Conservation (phyloP, 2,797 vertebrate genomes). For the Pteropus rufus region DNA sequence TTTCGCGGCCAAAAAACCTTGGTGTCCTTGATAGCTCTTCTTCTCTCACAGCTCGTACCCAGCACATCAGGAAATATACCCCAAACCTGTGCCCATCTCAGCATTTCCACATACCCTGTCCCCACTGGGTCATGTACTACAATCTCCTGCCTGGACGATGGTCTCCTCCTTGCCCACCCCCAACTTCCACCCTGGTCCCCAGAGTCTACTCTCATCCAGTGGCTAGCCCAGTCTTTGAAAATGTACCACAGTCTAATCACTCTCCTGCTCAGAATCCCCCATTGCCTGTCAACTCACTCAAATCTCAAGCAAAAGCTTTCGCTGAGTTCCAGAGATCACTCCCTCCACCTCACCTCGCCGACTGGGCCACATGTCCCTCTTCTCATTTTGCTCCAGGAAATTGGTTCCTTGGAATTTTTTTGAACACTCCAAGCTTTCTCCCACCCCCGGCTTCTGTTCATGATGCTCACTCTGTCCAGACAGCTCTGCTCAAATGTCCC, state of each 20-base stretch:
- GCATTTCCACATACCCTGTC: neutral
- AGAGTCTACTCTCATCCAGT: neutral
- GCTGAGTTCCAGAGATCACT: accelerated
- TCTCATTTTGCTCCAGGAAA: neutral
- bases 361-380: neutral
- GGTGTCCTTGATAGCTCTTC: neutral
- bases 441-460: neutral
- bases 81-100: neutral
- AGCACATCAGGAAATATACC: neutral
- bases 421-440: too few relatives aligned
- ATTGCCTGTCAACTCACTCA: neutral
- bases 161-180: neutral
- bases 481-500: neutral
- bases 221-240: neutral
- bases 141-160: neutral
- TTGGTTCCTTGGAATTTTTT: too few relatives aligned
- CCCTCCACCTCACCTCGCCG: neutral
- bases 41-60: neutral
- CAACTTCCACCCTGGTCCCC: neutral
- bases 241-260: too few relatives aligned
- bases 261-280: neutral
- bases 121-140: neutral
- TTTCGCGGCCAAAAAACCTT: neutral
- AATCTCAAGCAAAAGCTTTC: neutral
- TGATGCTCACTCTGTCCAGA: neutral